Percentiles rank a stretch among this genome's conserved stretches.
phyloP scores from a whole-genome alignment of 2,888 invertebrate species.

The Hyalella azteca region DNA sequence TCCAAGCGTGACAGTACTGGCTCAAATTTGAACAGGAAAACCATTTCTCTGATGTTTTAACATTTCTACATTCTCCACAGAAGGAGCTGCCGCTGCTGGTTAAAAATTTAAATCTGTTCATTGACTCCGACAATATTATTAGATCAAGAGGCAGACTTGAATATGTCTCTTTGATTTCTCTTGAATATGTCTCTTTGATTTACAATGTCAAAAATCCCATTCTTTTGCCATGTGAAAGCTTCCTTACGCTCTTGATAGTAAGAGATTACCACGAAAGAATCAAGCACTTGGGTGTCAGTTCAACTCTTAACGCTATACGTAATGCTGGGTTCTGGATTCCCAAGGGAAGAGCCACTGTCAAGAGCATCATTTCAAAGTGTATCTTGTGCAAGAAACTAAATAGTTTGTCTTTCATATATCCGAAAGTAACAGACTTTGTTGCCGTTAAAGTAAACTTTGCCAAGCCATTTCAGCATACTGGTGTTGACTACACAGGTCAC shows the following conservation, averaged over 20 bases:
- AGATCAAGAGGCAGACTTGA: background rate
- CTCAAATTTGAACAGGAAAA: background rate
- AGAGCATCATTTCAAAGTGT: constrained; percentile 7
- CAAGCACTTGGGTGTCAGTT: constrained; percentile 17
- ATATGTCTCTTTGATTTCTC: too few relatives aligned
- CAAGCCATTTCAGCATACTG: constrained; percentile 13
- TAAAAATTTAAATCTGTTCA: background rate
- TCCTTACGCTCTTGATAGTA: background rate
- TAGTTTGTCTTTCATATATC: constrained; percentile 11
- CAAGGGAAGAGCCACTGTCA: background rate
- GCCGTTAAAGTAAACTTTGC: background rate
- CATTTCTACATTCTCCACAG: background rate
- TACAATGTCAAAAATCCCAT: constrained; percentile 19
- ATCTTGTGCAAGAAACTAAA: constrained; percentile 32
- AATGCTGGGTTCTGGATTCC: constrained; percentile 25
- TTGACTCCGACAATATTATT: background rate
- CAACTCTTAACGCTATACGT: constrained; percentile 11
- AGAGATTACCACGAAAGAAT: background rate
- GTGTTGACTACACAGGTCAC: constrained; percentile 11
- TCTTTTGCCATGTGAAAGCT: background rate
- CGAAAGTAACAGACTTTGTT: background rate
- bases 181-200: background rate
- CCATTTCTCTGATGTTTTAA: background rate
- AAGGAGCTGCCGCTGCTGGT: background rate
- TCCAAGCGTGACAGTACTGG: background rate